Base-by-base conservation (phyloP, 92 coral and sea anemone genomes). In the Phenganax marumi region DNA sequence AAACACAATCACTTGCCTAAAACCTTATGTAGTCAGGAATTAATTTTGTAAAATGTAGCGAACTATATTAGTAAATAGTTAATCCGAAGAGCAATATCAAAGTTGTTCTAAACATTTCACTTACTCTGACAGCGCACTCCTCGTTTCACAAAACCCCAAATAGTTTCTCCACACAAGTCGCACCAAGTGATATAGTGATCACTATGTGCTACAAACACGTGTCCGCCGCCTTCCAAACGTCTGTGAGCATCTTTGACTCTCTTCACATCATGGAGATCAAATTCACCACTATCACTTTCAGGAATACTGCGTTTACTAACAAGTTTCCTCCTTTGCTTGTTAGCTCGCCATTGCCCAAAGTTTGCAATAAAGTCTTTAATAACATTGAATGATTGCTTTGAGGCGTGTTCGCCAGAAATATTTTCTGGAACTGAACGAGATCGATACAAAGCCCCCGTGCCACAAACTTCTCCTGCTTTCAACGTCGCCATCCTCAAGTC, bases 131-230 rank as follows among this genome's bases (percentile, higher is more conserved):
- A 96, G 8, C 99, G 96, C 23, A 96, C 97, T 61, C 95, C 88
- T 74, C 93, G 91, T 82, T 92, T 96, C 77, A 87, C 93, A 50
- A 96, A 81, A 54, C 99, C 99, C 99, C 99, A 96, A 43, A 96
- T 91, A 70, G 93, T 92, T 68, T 96, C 99, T 18, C 99, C 97
- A 83, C 99, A 96, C 64, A 91, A 88, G 48, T 96, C 99, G 68
- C 99, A 96, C 99, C 99, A 96, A 1, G 97, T 96, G 33, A 97
- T 97, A 61, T 96, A 91, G 52, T 91, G 90, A 64, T 92, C 88
- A 26, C 87, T 87, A 81, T 76, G 79, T 2, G 97, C 88, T 12
- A 91, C 79, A 76, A 96, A 96, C 22, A 89, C 73, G 84, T 96
- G 99, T 43, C 99, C 99, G 6, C 93, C 91, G 13, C 97, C 99